Evolutionary conservation across 1,140 invertebrate species (phyloP).

Genomic region (Drosophila kanapiae): DNA sequence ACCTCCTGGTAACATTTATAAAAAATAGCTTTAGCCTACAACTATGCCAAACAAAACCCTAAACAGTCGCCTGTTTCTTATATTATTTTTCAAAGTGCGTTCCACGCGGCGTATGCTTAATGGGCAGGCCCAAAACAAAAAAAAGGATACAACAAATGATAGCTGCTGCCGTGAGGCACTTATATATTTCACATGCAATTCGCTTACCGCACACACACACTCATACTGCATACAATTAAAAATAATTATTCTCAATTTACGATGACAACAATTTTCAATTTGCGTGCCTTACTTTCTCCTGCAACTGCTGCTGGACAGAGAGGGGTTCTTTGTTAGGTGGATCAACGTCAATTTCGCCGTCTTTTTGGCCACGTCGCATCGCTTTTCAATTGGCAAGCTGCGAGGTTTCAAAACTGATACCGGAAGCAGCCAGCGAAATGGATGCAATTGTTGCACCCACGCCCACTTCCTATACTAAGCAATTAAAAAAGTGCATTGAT

Average conservation of each 20-base stretch:
- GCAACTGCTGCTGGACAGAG: no score
- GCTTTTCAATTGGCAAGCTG: conserved; percentile 14
- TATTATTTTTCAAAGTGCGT: conserved; percentile 2
- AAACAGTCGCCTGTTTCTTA: background rate
- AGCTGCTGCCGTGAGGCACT: conserved; percentile 15
- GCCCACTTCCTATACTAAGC: conserved; percentile 28
- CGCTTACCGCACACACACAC: conserved; percentile 50
- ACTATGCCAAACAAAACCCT: background rate
- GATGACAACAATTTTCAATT: conserved; percentile 81
- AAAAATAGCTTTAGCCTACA: no score
- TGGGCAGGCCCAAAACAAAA: conserved; percentile 3
- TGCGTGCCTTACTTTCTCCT: conserved; percentile 61
- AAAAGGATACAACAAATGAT: background rate
- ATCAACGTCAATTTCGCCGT: conserved; percentile 47
- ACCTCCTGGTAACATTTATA: no score
- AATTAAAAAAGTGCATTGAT: conserved; percentile 53
- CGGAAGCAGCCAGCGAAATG: conserved; percentile 20
- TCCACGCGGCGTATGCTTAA: conserved; percentile 45
- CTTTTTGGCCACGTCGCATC: conserved; percentile 24
- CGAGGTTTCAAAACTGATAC: conserved; percentile 19
- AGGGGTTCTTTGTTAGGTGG: conserved; percentile 40
- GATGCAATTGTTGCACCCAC: conserved; percentile 23
- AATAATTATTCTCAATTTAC: conserved; percentile 81
- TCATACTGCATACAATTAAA: conserved; percentile 73
- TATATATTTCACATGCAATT: conserved; percentile 64